These are phyloP conservation scores for Macquaria australasica DNA, from an alignment of 2,113 vertebrate genomes.

Conservation along the genomic window DNA sequence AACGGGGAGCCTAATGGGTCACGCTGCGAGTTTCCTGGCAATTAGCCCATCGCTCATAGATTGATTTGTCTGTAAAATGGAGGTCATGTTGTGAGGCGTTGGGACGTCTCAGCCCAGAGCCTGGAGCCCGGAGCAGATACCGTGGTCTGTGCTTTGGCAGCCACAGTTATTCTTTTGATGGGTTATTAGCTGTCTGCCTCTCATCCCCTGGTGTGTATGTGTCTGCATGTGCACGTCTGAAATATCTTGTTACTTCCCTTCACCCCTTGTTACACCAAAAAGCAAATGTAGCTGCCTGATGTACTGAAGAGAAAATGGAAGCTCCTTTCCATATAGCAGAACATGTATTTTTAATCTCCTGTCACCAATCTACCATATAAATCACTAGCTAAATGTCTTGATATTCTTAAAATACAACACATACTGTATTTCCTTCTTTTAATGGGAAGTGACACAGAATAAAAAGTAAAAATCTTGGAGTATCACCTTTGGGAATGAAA, in stretches of 20 bases:
- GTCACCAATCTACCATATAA: not conserved
- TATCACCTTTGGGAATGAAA: not conserved
- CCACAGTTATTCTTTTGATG: conserved; percentile 72
- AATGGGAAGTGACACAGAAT: conserved; percentile 4
- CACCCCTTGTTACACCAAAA: conserved; percentile 29
- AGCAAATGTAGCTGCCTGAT: conserved; percentile 27
- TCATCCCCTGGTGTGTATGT: conserved; percentile 51
- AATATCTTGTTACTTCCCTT: conserved; percentile 28
- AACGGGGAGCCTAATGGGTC: conserved; percentile 62
- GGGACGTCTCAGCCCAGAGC: conserved; percentile 42
- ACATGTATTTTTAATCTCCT: conserved; percentile 1
- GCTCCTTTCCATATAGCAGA: not conserved
- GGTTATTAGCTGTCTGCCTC: conserved; percentile 71
- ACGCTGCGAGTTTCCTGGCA: conserved; percentile 67
- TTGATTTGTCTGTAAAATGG: conserved; percentile 77
- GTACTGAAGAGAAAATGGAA: not conserved
- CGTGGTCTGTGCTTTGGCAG: conserved; percentile 59
- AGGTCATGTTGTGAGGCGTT: conserved; percentile 64
- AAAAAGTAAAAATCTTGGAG: conserved; percentile 4
- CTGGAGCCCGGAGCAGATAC: conserved; percentile 12
- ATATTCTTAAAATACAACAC: not conserved
- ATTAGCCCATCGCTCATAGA: conserved; percentile 69
- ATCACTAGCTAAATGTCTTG: not conserved
- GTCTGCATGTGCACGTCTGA: conserved; percentile 43
- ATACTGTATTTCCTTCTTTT: not conserved